These are phyloP conservation scores for Psettodes erumei DNA, from an alignment of 2,113 vertebrate species.

Conservation along the genomic window DNA sequence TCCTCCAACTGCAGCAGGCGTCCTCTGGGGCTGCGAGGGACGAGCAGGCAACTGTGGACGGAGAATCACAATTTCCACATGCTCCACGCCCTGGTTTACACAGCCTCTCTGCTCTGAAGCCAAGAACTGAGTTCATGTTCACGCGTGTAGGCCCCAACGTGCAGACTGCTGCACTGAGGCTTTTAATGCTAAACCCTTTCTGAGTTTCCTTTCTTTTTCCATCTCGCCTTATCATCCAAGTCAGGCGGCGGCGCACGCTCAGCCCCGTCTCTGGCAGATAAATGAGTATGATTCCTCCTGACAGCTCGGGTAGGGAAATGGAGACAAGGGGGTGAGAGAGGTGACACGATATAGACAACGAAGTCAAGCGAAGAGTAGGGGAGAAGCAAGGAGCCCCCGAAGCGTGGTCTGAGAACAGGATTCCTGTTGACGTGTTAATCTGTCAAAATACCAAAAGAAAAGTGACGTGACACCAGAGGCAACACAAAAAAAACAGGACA, in stretches of 20 bases:
- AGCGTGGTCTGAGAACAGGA: conserved; percentile 55
- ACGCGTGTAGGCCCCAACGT: not conserved
- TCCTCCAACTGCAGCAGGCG: conserved; percentile 48
- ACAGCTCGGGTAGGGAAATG: conserved; percentile 58
- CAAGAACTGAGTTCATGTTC: conserved; percentile 14
- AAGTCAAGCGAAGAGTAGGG: conserved; percentile 36
- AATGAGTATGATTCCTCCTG: conserved; percentile 59
- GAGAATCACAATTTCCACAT: conserved; percentile 61
- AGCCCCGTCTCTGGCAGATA: conserved; percentile 49
- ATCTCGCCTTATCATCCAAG: conserved; percentile 24
- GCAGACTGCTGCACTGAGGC: conserved; percentile 58
- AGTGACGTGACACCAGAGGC: conserved; percentile 27
- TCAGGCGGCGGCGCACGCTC: conserved; percentile 31
- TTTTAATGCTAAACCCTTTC: conserved; percentile 62
- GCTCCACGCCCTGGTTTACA: conserved; percentile 63
- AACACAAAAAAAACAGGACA: not conserved
- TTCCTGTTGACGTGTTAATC: conserved; percentile 32
- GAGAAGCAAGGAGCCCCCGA: conserved; percentile 30
- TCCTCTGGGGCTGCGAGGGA: conserved; percentile 39
- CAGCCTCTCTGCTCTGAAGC: conserved; percentile 40
- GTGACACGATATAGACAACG: conserved; percentile 67
- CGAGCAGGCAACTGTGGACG: conserved; percentile 47
- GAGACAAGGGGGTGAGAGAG: conserved; percentile 45
- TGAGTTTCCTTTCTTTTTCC: conserved; percentile 26
- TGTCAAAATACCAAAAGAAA: conserved; percentile 41